Conservation (phyloP, 1,140 invertebrate genomes). For the Papilio polytes region DNA sequence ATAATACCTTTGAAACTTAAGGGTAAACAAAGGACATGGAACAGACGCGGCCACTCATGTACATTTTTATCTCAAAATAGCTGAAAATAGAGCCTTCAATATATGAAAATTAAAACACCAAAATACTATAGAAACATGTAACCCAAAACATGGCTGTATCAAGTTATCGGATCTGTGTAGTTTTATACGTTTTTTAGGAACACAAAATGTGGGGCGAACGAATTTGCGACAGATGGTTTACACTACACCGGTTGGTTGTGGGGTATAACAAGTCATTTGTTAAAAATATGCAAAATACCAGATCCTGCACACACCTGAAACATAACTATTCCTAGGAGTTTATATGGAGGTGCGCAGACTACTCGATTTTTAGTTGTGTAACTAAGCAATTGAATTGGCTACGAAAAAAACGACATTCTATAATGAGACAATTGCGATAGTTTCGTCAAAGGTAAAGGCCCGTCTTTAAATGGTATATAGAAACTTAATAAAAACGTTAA, state of each 20-base stretch:
- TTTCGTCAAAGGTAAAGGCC: too few species aligned
- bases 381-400: too few species aligned
- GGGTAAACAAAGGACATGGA: background rate
- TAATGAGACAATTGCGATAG: too few species aligned
- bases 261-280: background rate
- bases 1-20: background rate
- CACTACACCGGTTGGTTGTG: background rate
- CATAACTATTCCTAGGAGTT: too few species aligned
- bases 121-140: background rate
- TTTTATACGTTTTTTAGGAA: too few species aligned
- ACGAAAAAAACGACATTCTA: too few species aligned
- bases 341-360: too few species aligned
- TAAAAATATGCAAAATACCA: background rate
- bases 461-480: too few species aligned
- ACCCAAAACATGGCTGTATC: background rate
- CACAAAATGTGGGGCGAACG: background rate
- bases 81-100: slow-evolving; percentile 1
- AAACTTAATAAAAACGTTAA: too few species aligned
- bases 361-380: too few species aligned
- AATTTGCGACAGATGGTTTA: slow-evolving; percentile 15
- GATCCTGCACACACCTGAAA: too few species aligned
- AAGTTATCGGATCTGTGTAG: background rate
- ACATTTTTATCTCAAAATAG: background rate
- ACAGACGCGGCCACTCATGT: background rate
- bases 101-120: background rate